A percentile compares a stretch with the other conserved stretches of the same genome.
phyloP scores from a whole-genome alignment of 2,113 vertebrate genomes.

The Meles meles region DNA sequence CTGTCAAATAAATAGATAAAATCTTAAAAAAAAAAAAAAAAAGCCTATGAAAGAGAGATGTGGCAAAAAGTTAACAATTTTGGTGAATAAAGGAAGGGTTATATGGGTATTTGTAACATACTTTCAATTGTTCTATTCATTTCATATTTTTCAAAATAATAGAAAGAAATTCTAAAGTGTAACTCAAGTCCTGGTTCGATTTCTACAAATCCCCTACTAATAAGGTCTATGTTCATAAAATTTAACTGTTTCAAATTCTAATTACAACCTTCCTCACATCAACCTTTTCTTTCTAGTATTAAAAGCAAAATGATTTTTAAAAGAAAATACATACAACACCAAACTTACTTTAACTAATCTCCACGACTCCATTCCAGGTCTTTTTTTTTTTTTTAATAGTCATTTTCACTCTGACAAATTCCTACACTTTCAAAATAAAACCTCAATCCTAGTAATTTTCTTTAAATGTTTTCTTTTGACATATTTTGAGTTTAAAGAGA shows the following conservation, averaged over 20 bases:
- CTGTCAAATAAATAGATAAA: too few relatives aligned
- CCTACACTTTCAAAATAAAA: neutral
- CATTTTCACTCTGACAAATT: slow-evolving; percentile 1
- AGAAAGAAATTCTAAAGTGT: neutral
- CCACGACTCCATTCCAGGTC: neutral
- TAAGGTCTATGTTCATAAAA: neutral
- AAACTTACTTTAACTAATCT: neutral
- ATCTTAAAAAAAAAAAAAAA: neutral
- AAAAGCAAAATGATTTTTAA: slow-evolving; percentile 12
- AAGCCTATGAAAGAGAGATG: neutral
- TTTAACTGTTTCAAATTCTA: slow-evolving; percentile 23
- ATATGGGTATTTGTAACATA: neutral
- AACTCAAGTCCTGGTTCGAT: neutral
- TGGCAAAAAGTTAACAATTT: neutral
- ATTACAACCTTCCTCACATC: neutral
- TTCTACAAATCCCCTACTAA: neutral
- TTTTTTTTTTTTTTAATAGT: neutral
- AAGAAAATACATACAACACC: neutral
- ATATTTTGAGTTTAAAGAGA: neutral
- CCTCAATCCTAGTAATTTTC: neutral
- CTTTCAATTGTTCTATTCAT: neutral
- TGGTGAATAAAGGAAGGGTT: neutral
- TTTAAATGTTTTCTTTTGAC: neutral
- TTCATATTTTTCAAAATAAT: neutral
- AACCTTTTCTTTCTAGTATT: neutral